Evolutionary conservation across 1,140 invertebrate species (phyloP).

Genomic region (Drosophila miranda): DNA sequence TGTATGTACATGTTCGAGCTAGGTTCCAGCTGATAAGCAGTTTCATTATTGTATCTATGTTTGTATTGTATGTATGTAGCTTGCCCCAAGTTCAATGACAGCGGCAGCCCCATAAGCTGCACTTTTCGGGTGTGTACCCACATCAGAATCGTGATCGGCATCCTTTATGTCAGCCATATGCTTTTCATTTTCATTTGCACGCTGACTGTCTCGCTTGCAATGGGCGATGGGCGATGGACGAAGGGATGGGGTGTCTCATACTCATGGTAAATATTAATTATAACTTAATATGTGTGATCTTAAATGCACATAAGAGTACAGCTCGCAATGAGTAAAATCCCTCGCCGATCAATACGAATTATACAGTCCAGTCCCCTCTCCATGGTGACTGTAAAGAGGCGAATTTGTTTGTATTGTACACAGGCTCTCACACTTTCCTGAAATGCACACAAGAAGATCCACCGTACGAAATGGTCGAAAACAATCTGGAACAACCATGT

Average conservation of each 20-base stretch:
- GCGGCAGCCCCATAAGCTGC: not conserved
- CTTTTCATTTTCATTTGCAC: slow-evolving; percentile 28
- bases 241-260: slow-evolving; percentile 2
- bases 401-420: slow-evolving; percentile 12
- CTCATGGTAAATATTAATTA: slow-evolving; percentile 42
- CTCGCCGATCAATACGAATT: no score
- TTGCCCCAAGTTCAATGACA: slow-evolving; percentile 62
- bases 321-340: slow-evolving; percentile 7
- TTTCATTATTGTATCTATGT: slow-evolving; percentile 24
- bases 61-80: not conserved
- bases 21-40: slow-evolving; percentile 53
- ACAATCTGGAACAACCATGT: no score
- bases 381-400: slow-evolving; percentile 42
- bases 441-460: slow-evolving; percentile 20
- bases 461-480: slow-evolving; percentile 12
- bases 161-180: slow-evolving; percentile 45
- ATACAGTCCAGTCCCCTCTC: slow-evolving; percentile 18
- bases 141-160: slow-evolving; percentile 36
- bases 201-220: not conserved
- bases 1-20: slow-evolving; percentile 1
- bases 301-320: slow-evolving; percentile 13
- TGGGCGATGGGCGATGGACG: not conserved
- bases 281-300: slow-evolving; percentile 37
- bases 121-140: slow-evolving; percentile 15
- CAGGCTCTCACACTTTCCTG: no score